These are phyloP conservation scores for Temnothorax curvispinosus DNA, from an alignment of 1,140 invertebrate species.

Conservation along the genomic window DNA sequence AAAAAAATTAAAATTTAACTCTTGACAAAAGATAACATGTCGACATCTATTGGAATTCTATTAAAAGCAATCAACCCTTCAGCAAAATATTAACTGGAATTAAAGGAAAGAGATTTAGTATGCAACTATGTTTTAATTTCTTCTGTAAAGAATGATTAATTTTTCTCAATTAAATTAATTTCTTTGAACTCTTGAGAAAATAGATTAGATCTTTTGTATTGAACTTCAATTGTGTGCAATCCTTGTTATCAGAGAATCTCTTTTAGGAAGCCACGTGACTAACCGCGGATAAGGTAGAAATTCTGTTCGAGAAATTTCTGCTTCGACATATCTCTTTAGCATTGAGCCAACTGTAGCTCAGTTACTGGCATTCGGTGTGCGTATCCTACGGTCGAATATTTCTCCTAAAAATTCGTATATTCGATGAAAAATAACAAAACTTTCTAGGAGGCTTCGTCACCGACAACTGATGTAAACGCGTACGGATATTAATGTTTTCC, in stretches of 20 bases:
- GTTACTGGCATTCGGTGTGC: constrained; percentile 25
- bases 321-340: not conserved
- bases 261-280: not conserved
- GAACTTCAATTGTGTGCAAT: not conserved
- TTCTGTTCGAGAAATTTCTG: not conserved
- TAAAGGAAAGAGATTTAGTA: not conserved
- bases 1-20: not conserved
- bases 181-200: not conserved
- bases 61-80: not conserved
- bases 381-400: constrained; percentile 12
- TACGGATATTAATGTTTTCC: not conserved
- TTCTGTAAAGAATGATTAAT: not conserved
- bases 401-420: not conserved
- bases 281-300: constrained; percentile 33
- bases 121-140: not conserved
- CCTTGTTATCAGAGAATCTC: not conserved
- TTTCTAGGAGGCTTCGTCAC: not conserved
- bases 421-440: not conserved
- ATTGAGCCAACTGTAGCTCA: not conserved
- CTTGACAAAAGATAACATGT: not conserved
- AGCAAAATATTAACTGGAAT: constrained; percentile 17
- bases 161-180: not conserved
- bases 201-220: not conserved
- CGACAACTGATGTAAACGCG: not conserved
- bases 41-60: constrained; percentile 21